Base-by-base conservation (phyloP, 2,888 invertebrate genomes). In the Leucozona laternaria region DNA sequence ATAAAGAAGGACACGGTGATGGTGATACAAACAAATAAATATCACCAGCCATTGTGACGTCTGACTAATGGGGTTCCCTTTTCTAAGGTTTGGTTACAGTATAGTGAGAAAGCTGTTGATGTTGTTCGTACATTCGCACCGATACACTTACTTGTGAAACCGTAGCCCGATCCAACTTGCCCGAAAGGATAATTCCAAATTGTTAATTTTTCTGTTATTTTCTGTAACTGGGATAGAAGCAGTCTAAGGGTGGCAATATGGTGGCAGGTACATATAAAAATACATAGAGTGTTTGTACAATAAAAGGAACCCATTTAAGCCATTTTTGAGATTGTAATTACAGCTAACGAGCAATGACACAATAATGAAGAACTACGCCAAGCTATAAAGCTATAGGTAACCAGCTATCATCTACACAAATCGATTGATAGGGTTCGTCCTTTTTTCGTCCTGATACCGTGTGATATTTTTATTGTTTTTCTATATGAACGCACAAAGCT, bases 11-110 rank as follows among this genome's bases (percentile, higher is more conserved):
- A 50, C 50, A 22, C 22, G 0, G 45, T 62, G 45, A 37, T 48
- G 55, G 48, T 50, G 79, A 60, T 48, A 79, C 45, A 77, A 77
- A 77, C 76, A 80, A 85, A 85, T 85, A 85, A 85, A 81, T 73
- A 84, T 77, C 72, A 81, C 72, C 73, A 85, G 85, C 85, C 85
- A 85, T 85, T 80, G 85, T 62, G 80, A 77, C 84, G 85, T 85
- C 85, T 73, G 73, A 78, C 78, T 86, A 86, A 86, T 81, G 81
- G 78, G 80, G 48, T 81, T 73, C 73, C 62, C 25, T 28, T 43
- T 48, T 34, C 20, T 15, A 66, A 78, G 60, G 57, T 31, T 73
- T 78, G 50, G 57, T 81, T 81, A 62, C 80, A 70, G 31, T 7
- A n/a, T n/a, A 31, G 70, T 75, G 70, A n/a, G n/a, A 31, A 55